Conservation (phyloP, 2,888 invertebrate genomes). For the Drosophila lacicola region DNA sequence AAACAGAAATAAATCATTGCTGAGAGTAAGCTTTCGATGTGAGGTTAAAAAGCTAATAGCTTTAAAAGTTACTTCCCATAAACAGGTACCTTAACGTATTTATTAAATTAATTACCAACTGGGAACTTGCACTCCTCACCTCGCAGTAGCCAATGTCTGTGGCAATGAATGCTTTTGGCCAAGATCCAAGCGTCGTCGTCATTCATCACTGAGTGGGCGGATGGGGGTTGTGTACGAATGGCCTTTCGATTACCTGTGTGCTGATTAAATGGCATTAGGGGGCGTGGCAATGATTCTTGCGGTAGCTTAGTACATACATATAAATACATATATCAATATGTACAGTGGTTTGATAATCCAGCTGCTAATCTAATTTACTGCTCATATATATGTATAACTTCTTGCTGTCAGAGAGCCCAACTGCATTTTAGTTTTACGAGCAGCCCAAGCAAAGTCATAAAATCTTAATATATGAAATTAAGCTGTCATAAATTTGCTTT, state of each 20-base stretch:
- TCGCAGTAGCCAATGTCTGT: conserved; percentile 41
- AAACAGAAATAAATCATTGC: too few species aligned
- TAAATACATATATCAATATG: conserved; percentile 1
- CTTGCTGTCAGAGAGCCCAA: conserved; percentile 21
- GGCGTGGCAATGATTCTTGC: conserved; percentile 43
- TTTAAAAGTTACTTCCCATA: too few species aligned
- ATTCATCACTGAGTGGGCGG: conserved; percentile 67
- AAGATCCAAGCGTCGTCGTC: conserved; percentile 57
- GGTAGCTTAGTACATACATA: conserved; percentile 11
- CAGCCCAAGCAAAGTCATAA: conserved; percentile 54
- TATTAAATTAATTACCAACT: neutral
- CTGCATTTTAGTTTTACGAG: conserved; percentile 58
- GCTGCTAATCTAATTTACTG: conserved; percentile 63
- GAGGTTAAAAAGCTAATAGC: too few species aligned
- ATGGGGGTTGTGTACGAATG: conserved; percentile 27
- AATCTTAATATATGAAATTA: conserved; percentile 82
- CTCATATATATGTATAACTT: conserved; percentile 14
- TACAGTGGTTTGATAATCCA: conserved; percentile 58
- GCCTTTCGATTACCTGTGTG: conserved; percentile 47
- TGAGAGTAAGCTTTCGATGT: too few species aligned
- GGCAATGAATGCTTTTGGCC: conserved; percentile 59
- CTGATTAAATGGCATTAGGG: conserved; percentile 52
- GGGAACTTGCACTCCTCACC: conserved; percentile 16
- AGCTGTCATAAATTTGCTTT: conserved; percentile 81
- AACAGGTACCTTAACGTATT: neutral